Base-by-base conservation (phyloP, 2,113 vertebrate genomes). In the Aleadryas rufinucha region DNA sequence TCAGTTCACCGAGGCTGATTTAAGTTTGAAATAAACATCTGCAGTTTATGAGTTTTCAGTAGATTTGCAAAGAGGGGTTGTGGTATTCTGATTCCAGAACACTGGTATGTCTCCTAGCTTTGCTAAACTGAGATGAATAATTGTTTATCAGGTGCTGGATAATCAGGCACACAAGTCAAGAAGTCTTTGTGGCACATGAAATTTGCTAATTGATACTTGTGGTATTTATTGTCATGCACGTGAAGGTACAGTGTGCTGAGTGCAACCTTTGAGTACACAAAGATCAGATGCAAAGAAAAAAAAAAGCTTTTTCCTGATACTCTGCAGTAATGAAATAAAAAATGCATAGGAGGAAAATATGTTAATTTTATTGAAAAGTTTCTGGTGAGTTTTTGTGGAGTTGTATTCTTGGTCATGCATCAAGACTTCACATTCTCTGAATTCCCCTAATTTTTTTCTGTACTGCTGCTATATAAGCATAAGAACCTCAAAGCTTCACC, bases 381-480 rank as follows among this genome's bases (percentile, higher is more conserved):
- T 69, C 30, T 70, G 16, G 6, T 69, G 45, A 13, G 0, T 41
- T 94, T 82, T 81, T 87, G 8, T 63, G 41, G 35, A 63, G 16
- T 41, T 2, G 2, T 33, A 9, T 4, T 65, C 80, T 61, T 57
- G 26, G 41, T 52, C 8, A 1, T 71, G 33, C 15, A 8, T 59
- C 42, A 66, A 59, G 54, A 37, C 17, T 74, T 84, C 4, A 10
- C 0, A 0, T 59, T 74, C 30, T 80, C 5, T 63, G 18, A 71
- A 64, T 79, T 69, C n/a, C 8, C 20, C 14, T 64, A 3, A 2
- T 60, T 63, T 64, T 64, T 89, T 85, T 18, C 27, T 54, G 15
- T 71, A 5, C 3, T 89, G 15, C 5, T 78, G 21, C 16, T 64
- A 0, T 35, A 8, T 1, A 1, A 66, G 14, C 44, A 0, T n/a